Conservation (phyloP, 2,113 vertebrate species). For the Rhea americana region DNA sequence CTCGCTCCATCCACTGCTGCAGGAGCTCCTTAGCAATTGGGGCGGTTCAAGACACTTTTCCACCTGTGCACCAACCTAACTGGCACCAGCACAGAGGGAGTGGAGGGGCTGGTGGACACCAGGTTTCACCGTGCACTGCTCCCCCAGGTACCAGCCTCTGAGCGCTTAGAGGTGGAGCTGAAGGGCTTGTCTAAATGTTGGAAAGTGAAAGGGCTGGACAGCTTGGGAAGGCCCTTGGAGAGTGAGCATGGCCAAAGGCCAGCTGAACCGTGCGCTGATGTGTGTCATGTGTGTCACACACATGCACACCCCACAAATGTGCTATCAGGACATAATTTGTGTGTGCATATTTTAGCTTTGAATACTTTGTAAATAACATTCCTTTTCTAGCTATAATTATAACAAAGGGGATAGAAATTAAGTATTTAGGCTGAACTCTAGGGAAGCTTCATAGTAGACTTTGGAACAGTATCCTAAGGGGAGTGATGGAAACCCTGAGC, state of each 20-base stretch:
- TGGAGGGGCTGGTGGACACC: background rate
- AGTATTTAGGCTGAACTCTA: slow-evolving; percentile 35
- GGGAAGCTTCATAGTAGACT: background rate
- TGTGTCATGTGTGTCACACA: fast-evolving
- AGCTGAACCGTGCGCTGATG: fast-evolving
- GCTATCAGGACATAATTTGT: fast-evolving
- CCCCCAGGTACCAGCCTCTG: background rate
- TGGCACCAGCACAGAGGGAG: background rate
- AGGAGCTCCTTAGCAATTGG: background rate
- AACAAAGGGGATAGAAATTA: background rate
- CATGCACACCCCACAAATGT: fast-evolving
- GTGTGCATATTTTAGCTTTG: background rate
- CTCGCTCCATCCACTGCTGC: no score
- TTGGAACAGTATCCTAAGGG: slow-evolving; percentile 19
- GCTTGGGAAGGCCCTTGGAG: background rate
- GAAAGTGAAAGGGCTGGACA: background rate
- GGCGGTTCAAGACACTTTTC: background rate
- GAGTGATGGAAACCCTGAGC: slow-evolving; percentile 30
- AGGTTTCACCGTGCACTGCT: fast-evolving
- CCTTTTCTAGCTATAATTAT: slow-evolving; percentile 42
- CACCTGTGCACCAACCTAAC: background rate
- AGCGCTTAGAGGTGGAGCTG: background rate
- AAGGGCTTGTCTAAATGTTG: background rate
- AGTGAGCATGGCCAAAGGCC: background rate
- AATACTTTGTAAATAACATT: slow-evolving; percentile 15